Percentiles rank a stretch among this genome's conserved stretches.
phyloP scores from a whole-genome alignment of 1,140 invertebrate genomes.

The Trichoplusia ni region DNA sequence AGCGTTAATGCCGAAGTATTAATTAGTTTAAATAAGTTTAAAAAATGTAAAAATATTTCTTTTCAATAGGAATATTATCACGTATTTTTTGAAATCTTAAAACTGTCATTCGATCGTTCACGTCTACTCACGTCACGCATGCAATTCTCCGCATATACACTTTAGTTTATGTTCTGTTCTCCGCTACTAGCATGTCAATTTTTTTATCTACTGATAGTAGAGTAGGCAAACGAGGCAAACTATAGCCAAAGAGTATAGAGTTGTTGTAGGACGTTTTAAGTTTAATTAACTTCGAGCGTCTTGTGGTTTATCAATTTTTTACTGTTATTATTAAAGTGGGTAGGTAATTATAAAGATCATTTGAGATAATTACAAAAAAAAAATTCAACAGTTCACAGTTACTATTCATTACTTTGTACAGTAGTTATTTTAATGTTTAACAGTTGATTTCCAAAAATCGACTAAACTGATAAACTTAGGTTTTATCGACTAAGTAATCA shows the following conservation, averaged over 20 bases:
- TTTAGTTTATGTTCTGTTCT: no score
- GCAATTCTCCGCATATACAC: constrained; percentile 53
- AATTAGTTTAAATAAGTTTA: constrained; percentile 61
- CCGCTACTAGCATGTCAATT: constrained; percentile 57
- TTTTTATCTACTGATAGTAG: constrained; percentile 36
- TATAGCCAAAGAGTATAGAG: background rate
- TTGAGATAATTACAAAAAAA: no score
- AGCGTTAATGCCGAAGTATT: constrained; percentile 46
- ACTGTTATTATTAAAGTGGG: no score
- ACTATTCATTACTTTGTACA: no score
- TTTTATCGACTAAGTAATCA: no score
- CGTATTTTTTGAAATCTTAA: constrained; percentile 67
- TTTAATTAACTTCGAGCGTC: no score
- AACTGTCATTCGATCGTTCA: constrained; percentile 75
- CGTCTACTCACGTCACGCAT: constrained; percentile 75
- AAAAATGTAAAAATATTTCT: constrained; percentile 74
- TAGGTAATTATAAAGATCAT: no score
- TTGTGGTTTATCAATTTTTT: no score
- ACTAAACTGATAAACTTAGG: no score
- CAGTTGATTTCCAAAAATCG: no score
- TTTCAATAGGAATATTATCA: constrained; percentile 64
- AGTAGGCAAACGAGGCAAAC: background rate
- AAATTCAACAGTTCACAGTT: no score
- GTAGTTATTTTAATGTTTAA: no score
- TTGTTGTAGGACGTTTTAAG: background rate